Base-by-base conservation (phyloP, 2,113 vertebrate genomes). In the Axis porcinus region DNA sequence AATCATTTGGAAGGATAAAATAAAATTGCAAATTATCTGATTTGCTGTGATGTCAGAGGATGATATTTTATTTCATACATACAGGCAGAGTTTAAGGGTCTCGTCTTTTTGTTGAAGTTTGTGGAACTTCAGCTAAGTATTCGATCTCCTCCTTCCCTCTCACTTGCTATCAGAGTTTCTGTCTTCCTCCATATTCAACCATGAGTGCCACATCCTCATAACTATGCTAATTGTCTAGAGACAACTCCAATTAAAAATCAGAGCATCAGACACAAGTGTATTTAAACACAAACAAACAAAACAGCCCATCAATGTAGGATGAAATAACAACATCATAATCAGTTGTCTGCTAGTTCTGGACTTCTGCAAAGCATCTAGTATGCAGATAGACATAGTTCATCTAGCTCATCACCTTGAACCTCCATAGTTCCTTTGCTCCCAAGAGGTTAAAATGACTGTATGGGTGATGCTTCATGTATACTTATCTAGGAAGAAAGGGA, bases 401-500 rank as follows among this genome's bases (percentile, higher is more conserved):
- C 74, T 25, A n/a, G 25, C 52, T 19, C 33, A 30, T 60, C 40
- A 89, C 55, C 60, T 88, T 86, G 87, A 95, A 91, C 40, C 30
- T 91, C 85, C 70, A 17, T 10, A 95, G 43, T 12, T 85, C 67
- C 21, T 79, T 83, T 91, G 95, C 40, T 52, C 90, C 40, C 62
- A 89, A 74, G 82, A 97, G 45, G 89, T 70, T 96, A 83, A 95
- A 98, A 91, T 76, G 54, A 87, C 47, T 54, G 3, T 25, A 58
- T 52, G 55, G 82, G 55, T 27, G 40, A 95, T 91, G 83, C 86
- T 91, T 97, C 88, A 43, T n/a, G 36, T 93, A 93, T 96, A 79
- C 83, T 98, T 95, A 93, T 76, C 94, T 87, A 47, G 82, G 64
- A 97, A 94, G 93, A 97, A 96, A 97, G 86, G 60, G 83, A 98